phyloP scores from a whole-genome alignment of 1,140 invertebrate species.

The Brachionus sp. region DNA sequence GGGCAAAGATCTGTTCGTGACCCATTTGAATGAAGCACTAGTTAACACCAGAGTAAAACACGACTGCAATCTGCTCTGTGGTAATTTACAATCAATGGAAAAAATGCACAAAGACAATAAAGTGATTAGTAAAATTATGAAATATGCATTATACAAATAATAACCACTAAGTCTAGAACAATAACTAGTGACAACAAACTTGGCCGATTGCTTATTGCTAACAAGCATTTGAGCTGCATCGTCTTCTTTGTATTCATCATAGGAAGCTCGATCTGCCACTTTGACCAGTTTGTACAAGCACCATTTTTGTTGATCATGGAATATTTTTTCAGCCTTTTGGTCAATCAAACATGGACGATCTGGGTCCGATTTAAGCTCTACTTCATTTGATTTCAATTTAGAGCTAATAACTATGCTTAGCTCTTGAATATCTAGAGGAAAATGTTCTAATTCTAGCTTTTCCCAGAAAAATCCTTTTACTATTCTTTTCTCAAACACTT shows the following conservation, averaged over 20 bases:
- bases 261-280: neutral
- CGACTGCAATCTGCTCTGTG: neutral
- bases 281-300: conserved; percentile 12
- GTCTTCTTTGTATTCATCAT: neutral
- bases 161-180: neutral
- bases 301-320: conserved; percentile 41
- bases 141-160: conserved; percentile 25
- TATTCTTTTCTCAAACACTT: conserved; percentile 2
- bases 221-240: neutral
- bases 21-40: neutral
- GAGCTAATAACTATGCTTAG: neutral
- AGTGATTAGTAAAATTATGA: conserved; percentile 8
- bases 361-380: neutral
- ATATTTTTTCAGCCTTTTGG: neutral
- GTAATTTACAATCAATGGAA: neutral
- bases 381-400: neutral
- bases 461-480: conserved; percentile 34
- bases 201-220: neutral
- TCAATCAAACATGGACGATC: neutral
- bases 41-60: neutral
- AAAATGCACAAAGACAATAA: neutral
- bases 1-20: neutral
- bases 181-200: conserved; percentile 30
- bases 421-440: conserved; percentile 34
- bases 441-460: conserved; percentile 22